Base-by-base conservation (phyloP, 2,888 invertebrate genomes). In the Diloba caeruleocephala region DNA sequence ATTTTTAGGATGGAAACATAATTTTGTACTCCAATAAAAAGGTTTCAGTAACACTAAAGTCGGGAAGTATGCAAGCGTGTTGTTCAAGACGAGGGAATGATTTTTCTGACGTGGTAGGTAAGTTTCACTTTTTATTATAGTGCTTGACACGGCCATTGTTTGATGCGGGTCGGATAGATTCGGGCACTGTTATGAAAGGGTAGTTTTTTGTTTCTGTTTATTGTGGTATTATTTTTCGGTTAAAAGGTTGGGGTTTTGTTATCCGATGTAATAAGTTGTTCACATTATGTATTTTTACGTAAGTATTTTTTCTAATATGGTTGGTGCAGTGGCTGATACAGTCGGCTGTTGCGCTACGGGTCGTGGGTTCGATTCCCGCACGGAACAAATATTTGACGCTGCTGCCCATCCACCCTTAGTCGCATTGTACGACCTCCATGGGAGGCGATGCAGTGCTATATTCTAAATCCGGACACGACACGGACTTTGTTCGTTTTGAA, bases 1-100 rank as follows among this genome's bases (percentile, higher is more conserved):
- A 0, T 26, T 33, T 43, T 19, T 10, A 2, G 5, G 0, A 5
- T 28, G 15, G 14, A 21, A 12, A n/a, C n/a, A 1, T 29, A 56
- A 61, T 26, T 56, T 75, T 48, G 78, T 42, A 33, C 41, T 48
- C 32, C 49, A 67, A 65, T 76, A 69, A 67, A 73, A 63, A 57
- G 59, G 43, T 59, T 71, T 46, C 38, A 43, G 34, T 52, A 25
- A 32, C 43, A 49, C 41, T 59, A 34, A 59, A 58, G 49, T 63
- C 29, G 32, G 34, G 25, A 55, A 53, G 39, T 53, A 58, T 58
- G 50, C 41, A 59, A 48, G 59, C 50, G 28, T 53, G 45, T 42
- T 52, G 52, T 44, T 43, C 44, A 48, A 36, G 48, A 52, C 39
- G 42, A 41, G 49, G 15, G 49, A 44, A 43, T 51, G 9, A 57